These are phyloP conservation scores for Nemopilema nomurai DNA, from an alignment of 30 jellyfish, hydroid and myxozoan species.

Conservation along the genomic window DNA sequence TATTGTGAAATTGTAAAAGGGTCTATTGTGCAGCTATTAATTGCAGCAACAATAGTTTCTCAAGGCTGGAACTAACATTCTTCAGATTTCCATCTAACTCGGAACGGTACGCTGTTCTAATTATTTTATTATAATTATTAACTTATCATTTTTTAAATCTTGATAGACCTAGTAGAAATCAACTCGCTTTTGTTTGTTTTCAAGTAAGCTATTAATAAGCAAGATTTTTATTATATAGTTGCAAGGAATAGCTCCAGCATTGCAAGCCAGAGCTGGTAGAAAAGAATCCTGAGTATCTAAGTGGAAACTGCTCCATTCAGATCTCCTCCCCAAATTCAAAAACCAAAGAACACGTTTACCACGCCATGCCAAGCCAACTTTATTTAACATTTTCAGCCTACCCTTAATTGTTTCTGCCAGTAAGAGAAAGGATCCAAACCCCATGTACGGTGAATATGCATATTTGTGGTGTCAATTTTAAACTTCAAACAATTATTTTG, in stretches of 20 bases:
- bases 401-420: conserved; percentile 13
- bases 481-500: not conserved
- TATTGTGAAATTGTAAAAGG: too few relatives aligned
- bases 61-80: conserved; percentile 4
- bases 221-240: not conserved
- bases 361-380: conserved; percentile 22
- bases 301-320: conserved; percentile 15
- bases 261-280: not conserved
- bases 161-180: not conserved
- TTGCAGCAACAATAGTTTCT: conserved; percentile 12
- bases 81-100: conserved; percentile 2
- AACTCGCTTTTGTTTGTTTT: not conserved
- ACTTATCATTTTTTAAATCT: not conserved
- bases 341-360: not conserved
- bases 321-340: not conserved
- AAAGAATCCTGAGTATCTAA: conserved; percentile 4
- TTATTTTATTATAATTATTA: not conserved
- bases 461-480: not conserved
- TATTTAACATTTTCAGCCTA: not conserved
- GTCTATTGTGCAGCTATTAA: conserved; percentile 10
- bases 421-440: conserved; percentile 11
- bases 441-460: not conserved
- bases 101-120: not conserved
- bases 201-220: not conserved
- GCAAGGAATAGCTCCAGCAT: not conserved